Conservation (phyloP, 2,113 vertebrate genomes). For the Tragelaphus strepsiceros region DNA sequence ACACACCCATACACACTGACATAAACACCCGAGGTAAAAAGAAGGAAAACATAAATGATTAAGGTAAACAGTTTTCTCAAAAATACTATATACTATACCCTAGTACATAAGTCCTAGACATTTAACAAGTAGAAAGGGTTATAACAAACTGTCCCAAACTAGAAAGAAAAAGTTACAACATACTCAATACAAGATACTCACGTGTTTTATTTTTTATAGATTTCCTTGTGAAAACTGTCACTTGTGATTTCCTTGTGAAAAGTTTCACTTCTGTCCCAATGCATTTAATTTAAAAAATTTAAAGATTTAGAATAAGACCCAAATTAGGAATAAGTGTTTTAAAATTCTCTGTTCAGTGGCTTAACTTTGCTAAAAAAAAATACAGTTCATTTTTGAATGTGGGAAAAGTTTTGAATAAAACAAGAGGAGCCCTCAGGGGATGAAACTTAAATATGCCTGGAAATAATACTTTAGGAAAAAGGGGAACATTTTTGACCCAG, state of each 20-base stretch:
- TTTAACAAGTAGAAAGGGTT: neutral
- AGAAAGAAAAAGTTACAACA: neutral
- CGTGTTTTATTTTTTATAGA: neutral
- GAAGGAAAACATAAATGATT: neutral
- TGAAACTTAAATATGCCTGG: neutral
- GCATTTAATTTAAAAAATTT: neutral
- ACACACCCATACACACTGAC: neutral
- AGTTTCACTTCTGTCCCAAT: neutral
- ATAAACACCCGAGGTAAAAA: neutral
- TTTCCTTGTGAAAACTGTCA: neutral
- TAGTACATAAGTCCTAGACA: neutral
- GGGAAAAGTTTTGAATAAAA: slow-evolving; percentile 37
- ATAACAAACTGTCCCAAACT: neutral
- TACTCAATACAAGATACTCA: neutral
- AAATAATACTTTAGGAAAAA: slow-evolving; percentile 15
- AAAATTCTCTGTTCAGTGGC: neutral
- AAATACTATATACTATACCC: neutral
- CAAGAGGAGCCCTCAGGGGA: neutral
- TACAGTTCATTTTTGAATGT: slow-evolving; percentile 19
- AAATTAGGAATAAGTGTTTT: neutral
- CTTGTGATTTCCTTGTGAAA: neutral
- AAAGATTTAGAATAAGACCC: neutral
- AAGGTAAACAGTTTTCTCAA: neutral
- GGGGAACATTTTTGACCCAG: neutral
- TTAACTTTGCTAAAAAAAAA: neutral